Conservation (phyloP, 2,797 vertebrate species). For the Acanthurus leucopareius region DNA sequence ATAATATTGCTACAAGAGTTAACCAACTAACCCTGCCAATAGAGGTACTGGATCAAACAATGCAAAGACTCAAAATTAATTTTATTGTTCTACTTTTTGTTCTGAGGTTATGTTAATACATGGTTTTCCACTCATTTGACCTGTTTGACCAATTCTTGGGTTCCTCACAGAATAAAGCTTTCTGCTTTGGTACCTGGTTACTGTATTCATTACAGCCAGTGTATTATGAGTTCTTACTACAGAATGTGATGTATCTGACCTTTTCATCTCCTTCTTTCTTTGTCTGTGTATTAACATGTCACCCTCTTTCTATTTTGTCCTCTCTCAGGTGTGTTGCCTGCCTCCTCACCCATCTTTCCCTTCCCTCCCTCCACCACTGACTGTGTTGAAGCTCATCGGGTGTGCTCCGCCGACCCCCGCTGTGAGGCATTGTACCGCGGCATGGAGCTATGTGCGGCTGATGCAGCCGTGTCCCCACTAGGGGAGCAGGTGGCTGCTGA, state of each 20-base stretch:
- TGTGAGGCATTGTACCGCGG: slow-evolving; percentile 88
- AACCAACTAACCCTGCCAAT: neutral
- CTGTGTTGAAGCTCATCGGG: slow-evolving; percentile 87
- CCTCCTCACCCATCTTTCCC: slow-evolving; percentile 45
- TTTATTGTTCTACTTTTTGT: neutral
- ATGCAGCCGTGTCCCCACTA: slow-evolving; percentile 71
- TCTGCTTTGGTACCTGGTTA: neutral
- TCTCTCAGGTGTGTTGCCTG: slow-evolving; percentile 57
- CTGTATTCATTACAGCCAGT: neutral
- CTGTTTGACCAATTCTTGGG: neutral
- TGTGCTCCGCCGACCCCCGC: slow-evolving; percentile 82
- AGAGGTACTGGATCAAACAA: neutral
- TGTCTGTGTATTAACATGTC: neutral
- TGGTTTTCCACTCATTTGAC: neutral
- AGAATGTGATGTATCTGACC: neutral
- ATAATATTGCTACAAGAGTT: neutral
- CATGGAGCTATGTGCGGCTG: slow-evolving; percentile 87
- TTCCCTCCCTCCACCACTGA: slow-evolving; percentile 63
- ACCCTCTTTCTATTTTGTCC: neutral
- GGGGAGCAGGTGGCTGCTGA: slow-evolving; percentile 75
- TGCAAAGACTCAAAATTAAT: no score
- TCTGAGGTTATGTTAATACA: neutral
- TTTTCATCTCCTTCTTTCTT: neutral
- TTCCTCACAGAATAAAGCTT: neutral
- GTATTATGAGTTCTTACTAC: neutral